Base-by-base conservation (phyloP, 1,140 invertebrate species). In the Mamestra configurata region DNA sequence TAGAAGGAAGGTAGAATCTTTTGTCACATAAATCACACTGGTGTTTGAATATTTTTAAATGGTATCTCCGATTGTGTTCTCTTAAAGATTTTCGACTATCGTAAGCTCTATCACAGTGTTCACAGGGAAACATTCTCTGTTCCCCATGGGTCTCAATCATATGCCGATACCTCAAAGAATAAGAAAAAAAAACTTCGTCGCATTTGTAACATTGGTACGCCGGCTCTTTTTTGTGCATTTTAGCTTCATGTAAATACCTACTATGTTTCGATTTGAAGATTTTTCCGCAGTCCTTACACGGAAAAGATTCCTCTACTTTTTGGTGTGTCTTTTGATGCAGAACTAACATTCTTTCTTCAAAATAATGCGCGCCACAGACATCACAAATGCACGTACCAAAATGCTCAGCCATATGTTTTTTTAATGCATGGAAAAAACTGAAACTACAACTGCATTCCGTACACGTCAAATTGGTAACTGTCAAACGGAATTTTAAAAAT, bases 401-500 rank as follows among this genome's bases (percentile, higher is more conserved):
- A 77, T 94, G 93, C 46, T 91, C 90, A 0, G 92, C 92, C 92
- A 93, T 94, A 27, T 94, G 93, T 40, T 94, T 93, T 82, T 91
- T 93, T 37, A 94, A 73, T 0, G 92, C 90, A 18, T 94, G 91
- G 73, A 94, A 93, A 59, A 93, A 94, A 5, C 86, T 80, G 11
- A 92, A 94, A 0, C 46, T 77, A 0, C 40, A 72, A 0, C 70
- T 77, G 22, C 93, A 94, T 66, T 93, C 91, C 0, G 80, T 80
- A 27, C 93, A 94, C 0, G 55, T 78, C 11, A 92, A 75, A 7
- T 85, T 87, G 0, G 79, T 86, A 0, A 79, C 31, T 0, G 89
- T 92, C 4, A 94, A 68, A 37, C 82, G 84, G 37, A 92, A 94
- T 70, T 89, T 90, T 6, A 94, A 55, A 57, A 91, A 93, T 8